Conservation (phyloP, 2,113 vertebrate species). For the Caranx ignobilis region DNA sequence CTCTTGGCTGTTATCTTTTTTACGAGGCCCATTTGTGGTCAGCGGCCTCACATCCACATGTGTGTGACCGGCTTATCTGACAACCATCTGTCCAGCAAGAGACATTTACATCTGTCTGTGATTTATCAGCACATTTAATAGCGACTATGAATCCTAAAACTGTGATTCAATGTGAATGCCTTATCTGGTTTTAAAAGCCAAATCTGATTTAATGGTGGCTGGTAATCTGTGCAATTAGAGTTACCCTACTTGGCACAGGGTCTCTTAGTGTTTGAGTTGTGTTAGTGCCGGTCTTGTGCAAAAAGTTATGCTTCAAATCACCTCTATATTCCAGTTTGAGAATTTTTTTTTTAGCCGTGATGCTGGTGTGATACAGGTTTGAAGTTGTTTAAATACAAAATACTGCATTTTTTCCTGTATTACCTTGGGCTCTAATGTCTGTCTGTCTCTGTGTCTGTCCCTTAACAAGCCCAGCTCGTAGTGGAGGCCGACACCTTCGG, state of each 20-base stretch:
- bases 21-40: conserved; percentile 74
- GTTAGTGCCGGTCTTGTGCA: not conserved
- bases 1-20: conserved; percentile 68
- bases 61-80: conserved; percentile 74
- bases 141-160: conserved; percentile 58
- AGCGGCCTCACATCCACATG: conserved; percentile 65
- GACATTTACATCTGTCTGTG: conserved; percentile 68
- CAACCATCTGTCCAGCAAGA: conserved; percentile 71
- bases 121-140: conserved; percentile 72
- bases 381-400: not conserved
- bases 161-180: conserved; percentile 37
- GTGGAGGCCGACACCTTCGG: conserved; percentile 89
- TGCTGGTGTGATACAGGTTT: conserved; percentile 6
- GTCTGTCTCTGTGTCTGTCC: conserved; percentile 82
- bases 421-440: conserved; percentile 78
- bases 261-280: not conserved
- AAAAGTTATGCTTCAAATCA: not conserved
- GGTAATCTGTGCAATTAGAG: conserved; percentile 44
- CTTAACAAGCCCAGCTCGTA: conserved; percentile 89
- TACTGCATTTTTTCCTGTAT: not conserved
- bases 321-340: not conserved
- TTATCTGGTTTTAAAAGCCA: conserved; percentile 50
- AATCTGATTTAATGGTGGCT: conserved; percentile 50
- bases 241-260: conserved; percentile 4
- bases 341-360: conserved; percentile 7